Evolutionary conservation across 1,140 invertebrate genomes (phyloP).

Genomic region (Tyrophagus putrescentiae): DNA sequence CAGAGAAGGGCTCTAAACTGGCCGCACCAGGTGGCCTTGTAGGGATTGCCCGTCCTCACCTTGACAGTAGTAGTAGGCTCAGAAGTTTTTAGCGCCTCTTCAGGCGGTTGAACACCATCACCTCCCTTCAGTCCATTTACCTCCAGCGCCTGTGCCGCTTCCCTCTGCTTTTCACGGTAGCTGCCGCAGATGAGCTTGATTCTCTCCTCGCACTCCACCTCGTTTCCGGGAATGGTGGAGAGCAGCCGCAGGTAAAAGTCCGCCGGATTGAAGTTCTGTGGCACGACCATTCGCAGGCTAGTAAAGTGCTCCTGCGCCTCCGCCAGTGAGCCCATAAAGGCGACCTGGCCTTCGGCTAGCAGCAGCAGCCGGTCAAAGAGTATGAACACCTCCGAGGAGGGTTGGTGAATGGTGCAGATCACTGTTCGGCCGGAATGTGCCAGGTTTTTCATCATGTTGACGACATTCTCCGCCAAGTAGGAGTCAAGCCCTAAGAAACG

Average conservation of each 20-base stretch:
- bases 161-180: no score
- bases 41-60: conserved; percentile 37
- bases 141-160: no score
- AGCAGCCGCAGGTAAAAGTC: conserved; percentile 82
- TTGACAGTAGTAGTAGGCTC: no score
- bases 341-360: conserved; percentile 79
- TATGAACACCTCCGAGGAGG: conserved; percentile 77
- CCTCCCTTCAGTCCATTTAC: no score
- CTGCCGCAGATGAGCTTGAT: no score
- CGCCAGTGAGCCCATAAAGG: conserved; percentile 53
- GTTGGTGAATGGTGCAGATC: conserved; percentile 87
- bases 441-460: conserved; percentile 52
- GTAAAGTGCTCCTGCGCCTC: conserved; percentile 21
- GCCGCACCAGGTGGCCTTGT: conserved; percentile 68
- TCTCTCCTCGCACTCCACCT: conserved; percentile 41
- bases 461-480: conserved; percentile 76
- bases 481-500: conserved; percentile 67
- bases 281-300: conserved; percentile 37
- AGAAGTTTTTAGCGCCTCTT: no score
- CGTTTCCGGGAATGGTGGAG: conserved; percentile 65
- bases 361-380: conserved; percentile 79
- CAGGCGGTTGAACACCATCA: no score
- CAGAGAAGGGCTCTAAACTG: conserved; percentile 78
- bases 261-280: conserved; percentile 77
- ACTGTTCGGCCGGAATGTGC: conserved; percentile 79